These are phyloP conservation scores for Sminthurides aquaticus DNA, from an alignment of 2,888 invertebrate species.

Conservation along the genomic window DNA sequence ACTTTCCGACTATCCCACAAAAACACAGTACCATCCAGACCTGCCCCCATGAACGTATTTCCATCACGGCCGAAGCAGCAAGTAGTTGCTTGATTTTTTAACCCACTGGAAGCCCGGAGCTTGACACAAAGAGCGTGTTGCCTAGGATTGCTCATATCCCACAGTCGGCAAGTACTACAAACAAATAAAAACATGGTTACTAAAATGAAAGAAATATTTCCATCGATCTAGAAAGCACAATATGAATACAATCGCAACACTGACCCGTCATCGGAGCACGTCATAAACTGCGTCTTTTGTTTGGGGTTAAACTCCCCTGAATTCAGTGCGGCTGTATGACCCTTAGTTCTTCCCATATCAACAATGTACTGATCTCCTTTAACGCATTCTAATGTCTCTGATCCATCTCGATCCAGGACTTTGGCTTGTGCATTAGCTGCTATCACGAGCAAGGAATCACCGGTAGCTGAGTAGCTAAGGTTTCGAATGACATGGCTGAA, in stretches of 20 bases:
- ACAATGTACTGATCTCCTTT: conserved; percentile 94
- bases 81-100: conserved; percentile 75
- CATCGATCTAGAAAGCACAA: not conserved
- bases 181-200: too few relatives aligned
- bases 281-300: conserved; percentile 83
- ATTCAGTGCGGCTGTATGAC: conserved; percentile 85
- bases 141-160: conserved; percentile 74
- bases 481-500: conserved; percentile 75
- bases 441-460: conserved; percentile 85
- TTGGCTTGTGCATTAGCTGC: conserved; percentile 90
- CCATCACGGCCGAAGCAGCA: conserved; percentile 80
- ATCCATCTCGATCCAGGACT: conserved; percentile 87
- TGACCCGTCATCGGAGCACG: conserved; percentile 81
- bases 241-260: too few relatives aligned
- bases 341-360: conserved; percentile 87
- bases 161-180: conserved; percentile 70
- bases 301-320: conserved; percentile 91
- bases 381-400: conserved; percentile 82
- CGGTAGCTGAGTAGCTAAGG: conserved; percentile 85
- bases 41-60: conserved; percentile 79
- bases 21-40: conserved; percentile 90
- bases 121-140: conserved; percentile 78
- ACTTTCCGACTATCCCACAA: conserved; percentile 93
- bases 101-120: conserved; percentile 74
- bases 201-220: conserved; percentile 5